These are phyloP conservation scores for Epinotia nisella DNA, from an alignment of 2,888 invertebrate genomes.

Conservation along the genomic window DNA sequence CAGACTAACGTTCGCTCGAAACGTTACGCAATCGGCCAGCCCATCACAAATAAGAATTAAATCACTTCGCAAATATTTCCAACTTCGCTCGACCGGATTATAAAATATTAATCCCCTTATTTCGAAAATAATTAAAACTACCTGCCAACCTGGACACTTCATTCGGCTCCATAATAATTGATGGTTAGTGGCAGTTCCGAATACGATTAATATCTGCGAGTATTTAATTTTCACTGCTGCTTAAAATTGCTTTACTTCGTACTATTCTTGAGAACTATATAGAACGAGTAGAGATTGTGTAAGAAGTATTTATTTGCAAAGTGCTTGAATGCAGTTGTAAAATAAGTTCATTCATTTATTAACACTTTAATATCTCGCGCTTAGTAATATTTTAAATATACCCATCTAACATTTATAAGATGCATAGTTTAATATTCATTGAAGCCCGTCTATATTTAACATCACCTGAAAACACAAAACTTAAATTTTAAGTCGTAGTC, in stretches of 20 bases:
- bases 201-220: not conserved
- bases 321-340: too few relatives aligned
- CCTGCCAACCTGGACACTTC: not conserved
- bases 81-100: not conserved
- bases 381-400: too few relatives aligned
- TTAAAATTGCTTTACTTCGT: not conserved
- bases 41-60: not conserved
- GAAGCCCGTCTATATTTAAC: not conserved
- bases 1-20: too few relatives aligned
- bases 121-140: conserved; percentile 19
- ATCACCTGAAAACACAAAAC: not conserved
- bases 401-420: too few relatives aligned
- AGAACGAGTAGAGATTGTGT: too few relatives aligned
- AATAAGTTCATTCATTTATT: too few relatives aligned
- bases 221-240: not conserved
- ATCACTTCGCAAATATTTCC: not conserved
- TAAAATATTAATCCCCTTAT: conserved; percentile 19
- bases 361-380: too few relatives aligned
- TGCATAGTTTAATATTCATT: too few relatives aligned
- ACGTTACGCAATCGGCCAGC: too few relatives aligned
- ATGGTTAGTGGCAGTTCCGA: conserved; percentile 5
- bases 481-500: not conserved
- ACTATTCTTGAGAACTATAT: too few relatives aligned
- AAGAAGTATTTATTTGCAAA: too few relatives aligned
- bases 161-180: not conserved